A percentile compares a stretch with the other conserved stretches of the same genome.
phyloP scores from a whole-genome alignment of 2,888 invertebrate genomes.

The Hymenopus coronatus region DNA sequence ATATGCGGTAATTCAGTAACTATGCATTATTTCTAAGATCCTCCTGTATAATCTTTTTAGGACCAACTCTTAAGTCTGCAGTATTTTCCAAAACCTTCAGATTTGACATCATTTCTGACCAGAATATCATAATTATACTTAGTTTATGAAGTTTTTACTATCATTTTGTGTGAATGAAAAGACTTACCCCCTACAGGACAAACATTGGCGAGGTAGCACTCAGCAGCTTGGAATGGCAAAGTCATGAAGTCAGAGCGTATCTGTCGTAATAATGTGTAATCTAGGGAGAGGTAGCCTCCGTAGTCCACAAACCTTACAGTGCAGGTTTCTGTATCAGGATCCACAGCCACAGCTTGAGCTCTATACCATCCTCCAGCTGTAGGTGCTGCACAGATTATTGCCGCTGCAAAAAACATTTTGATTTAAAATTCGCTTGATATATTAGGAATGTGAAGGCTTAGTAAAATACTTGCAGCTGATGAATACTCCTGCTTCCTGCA shows the following conservation, averaged over 20 bases:
- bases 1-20: too few relatives aligned
- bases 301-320: slow-evolving; percentile 90
- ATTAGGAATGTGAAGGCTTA: too few relatives aligned
- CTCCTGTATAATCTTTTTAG: too few relatives aligned
- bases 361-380: slow-evolving; percentile 86
- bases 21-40: too few relatives aligned
- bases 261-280: slow-evolving; percentile 77
- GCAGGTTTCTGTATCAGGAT: slow-evolving; percentile 67
- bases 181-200: slow-evolving; percentile 69
- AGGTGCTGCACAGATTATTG: slow-evolving; percentile 86
- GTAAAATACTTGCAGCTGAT: too few relatives aligned
- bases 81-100: too few relatives aligned
- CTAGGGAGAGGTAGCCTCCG: slow-evolving; percentile 85
- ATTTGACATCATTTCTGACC: background rate
- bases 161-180: background rate
- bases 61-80: too few relatives aligned
- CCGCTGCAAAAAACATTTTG: background rate
- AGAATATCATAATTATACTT: background rate
- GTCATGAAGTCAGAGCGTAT: slow-evolving; percentile 91
- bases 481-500: too few relatives aligned
- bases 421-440: too few relatives aligned
- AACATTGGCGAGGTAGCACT: slow-evolving; percentile 89
- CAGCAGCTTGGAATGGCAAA: slow-evolving; percentile 95
- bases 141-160: background rate
- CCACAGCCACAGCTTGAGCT: slow-evolving; percentile 71